Conservation (phyloP, 2,113 vertebrate genomes). For the Psilopogon haemacephalus region DNA sequence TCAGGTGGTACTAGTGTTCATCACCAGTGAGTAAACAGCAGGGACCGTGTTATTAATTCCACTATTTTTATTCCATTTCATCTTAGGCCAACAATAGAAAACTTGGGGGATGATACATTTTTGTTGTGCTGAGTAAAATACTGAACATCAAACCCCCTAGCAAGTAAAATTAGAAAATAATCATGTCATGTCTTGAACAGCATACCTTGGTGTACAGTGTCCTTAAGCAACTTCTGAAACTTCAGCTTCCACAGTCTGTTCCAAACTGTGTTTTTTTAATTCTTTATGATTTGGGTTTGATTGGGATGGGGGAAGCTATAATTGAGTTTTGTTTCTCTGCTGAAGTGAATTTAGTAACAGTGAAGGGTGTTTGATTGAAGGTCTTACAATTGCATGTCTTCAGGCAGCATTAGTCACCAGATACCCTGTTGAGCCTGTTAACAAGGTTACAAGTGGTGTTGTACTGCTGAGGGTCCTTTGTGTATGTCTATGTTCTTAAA, state of each 20-base stretch:
- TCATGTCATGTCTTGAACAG: neutral
- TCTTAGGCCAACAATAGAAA: slow-evolving; percentile 45
- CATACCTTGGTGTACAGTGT: neutral
- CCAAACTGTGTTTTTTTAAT: neutral
- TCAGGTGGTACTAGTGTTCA: neutral
- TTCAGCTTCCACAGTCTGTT: neutral
- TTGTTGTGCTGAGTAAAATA: slow-evolving; percentile 13
- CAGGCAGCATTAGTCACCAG: neutral
- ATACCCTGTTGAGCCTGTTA: neutral
- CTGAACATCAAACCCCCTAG: slow-evolving; percentile 28
- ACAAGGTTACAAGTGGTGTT: neutral
- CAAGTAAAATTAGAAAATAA: neutral
- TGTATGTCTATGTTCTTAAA: neutral
- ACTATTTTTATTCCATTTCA: slow-evolving; percentile 54
- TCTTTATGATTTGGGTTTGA: neutral
- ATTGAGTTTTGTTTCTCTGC: slow-evolving; percentile 13
- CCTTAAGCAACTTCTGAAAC: slow-evolving; percentile 23
- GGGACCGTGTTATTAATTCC: slow-evolving; percentile 34
- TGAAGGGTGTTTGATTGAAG: neutral
- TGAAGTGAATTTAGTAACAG: neutral
- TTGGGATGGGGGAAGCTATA: neutral
- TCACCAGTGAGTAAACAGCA: neutral
- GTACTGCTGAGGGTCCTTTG: neutral
- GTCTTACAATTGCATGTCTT: neutral
- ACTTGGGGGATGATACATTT: neutral